Percentiles rank a stretch among this genome's conserved stretches.
Evolutionary conservation across 2,113 vertebrate species (phyloP).

Genomic region (Chrysochloris asiatica): DNA sequence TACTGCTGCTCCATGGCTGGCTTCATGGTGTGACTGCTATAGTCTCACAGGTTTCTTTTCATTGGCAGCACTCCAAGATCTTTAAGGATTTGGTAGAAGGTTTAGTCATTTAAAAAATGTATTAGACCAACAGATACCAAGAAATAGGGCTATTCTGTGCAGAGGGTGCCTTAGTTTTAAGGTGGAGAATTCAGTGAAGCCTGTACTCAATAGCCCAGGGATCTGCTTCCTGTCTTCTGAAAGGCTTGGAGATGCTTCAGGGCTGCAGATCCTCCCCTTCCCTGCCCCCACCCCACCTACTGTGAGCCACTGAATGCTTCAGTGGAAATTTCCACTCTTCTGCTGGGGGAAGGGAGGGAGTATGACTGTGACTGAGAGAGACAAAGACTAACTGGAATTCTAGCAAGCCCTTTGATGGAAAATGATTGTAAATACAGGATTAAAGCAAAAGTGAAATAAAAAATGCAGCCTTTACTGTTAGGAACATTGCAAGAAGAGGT

Average conservation of each 20-base stretch:
- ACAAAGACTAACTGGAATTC: conserved; percentile 66
- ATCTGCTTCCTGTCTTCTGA: background rate
- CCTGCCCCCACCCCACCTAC: conserved; percentile 41
- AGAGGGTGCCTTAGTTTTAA: background rate
- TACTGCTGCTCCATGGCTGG: background rate
- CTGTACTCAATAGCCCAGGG: background rate
- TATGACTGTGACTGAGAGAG: conserved; percentile 46
- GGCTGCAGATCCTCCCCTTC: conserved; percentile 73
- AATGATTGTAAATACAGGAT: conserved; percentile 26
- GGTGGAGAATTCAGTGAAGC: background rate
- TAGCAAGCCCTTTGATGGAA: conserved; percentile 55
- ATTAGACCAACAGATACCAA: background rate
- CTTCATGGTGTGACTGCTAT: background rate
- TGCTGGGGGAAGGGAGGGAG: conserved; percentile 72
- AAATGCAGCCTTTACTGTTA: background rate
- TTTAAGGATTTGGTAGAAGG: background rate
- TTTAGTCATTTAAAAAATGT: conserved; percentile 13
- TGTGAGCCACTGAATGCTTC: conserved; percentile 78
- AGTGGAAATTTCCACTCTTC: conserved; percentile 88
- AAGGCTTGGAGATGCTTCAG: conserved; percentile 73
- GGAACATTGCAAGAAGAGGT: background rate
- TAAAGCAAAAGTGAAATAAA: background rate
- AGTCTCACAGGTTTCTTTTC: background rate
- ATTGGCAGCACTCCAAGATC: background rate
- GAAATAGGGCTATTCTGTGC: background rate